phyloP scores from a whole-genome alignment of 1,140 invertebrate species.

The Aphis craccivora region DNA sequence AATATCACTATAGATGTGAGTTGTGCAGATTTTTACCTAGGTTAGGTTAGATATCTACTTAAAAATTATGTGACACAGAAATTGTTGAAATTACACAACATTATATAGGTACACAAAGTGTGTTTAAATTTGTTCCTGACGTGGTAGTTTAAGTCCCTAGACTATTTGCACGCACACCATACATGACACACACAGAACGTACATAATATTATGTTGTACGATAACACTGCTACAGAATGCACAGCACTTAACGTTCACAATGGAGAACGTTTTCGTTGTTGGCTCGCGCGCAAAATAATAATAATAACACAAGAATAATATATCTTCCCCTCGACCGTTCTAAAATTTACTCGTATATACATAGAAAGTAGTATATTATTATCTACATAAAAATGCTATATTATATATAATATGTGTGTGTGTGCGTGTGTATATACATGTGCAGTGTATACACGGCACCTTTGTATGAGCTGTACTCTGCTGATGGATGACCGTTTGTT shows the following conservation, averaged over 20 bases:
- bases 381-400: not conserved
- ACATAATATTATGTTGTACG: not conserved
- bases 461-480: not conserved
- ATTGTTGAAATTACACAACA: not conserved
- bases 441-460: not conserved
- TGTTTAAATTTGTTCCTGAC: not conserved
- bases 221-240: not conserved
- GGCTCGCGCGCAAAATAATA: constrained; percentile 11
- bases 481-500: constrained; percentile 29
- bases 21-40: not conserved
- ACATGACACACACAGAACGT: not conserved
- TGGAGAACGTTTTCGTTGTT: not conserved
- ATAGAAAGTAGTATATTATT: not conserved
- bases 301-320: not conserved
- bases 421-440: not conserved
- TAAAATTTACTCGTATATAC: not conserved
- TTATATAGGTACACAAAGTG: not conserved
- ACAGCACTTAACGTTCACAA: constrained; percentile 7
- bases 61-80: not conserved
- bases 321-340: not conserved
- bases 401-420: not conserved
- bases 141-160: not conserved
- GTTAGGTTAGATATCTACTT: too few relatives aligned
- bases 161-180: not conserved
- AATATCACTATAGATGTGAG: not conserved